Percentiles rank a stretch among this genome's conserved stretches.
Evolutionary conservation across 2,113 vertebrate genomes (phyloP).

Genomic region (Dolichotis patagonum): DNA sequence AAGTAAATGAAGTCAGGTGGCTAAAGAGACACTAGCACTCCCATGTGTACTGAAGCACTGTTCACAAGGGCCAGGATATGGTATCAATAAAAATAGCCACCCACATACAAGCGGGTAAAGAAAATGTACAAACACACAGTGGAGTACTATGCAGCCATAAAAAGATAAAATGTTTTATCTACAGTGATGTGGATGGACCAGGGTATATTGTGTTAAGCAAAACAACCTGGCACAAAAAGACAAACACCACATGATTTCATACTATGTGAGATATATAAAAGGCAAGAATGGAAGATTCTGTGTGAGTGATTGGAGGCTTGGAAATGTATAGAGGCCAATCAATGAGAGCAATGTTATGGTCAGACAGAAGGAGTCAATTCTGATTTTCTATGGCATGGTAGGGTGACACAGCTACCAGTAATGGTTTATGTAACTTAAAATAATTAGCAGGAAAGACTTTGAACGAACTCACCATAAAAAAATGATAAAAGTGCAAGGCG

Average conservation of each 20-base stretch:
- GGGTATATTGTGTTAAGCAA: not conserved
- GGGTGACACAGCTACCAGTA: not conserved
- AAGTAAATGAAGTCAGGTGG: not conserved
- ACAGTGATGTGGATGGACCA: not conserved
- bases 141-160: not conserved
- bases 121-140: too few relatives aligned
- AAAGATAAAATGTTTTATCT: too few relatives aligned
- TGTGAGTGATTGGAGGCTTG: not conserved
- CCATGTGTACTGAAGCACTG: too few relatives aligned
- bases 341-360: not conserved
- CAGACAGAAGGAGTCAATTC: not conserved
- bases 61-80: not conserved
- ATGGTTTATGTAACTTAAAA: not conserved
- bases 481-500: not conserved
- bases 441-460: not conserved
- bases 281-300: not conserved
- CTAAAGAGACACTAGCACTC: not conserved
- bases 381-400: not conserved
- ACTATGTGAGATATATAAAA: not conserved
- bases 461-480: not conserved
- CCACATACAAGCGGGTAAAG: not conserved
- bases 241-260: not conserved
- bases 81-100: not conserved
- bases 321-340: not conserved
- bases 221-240: not conserved